Base-by-base conservation (phyloP, 2,888 invertebrate species). In the Ryuthela nishihirai region DNA sequence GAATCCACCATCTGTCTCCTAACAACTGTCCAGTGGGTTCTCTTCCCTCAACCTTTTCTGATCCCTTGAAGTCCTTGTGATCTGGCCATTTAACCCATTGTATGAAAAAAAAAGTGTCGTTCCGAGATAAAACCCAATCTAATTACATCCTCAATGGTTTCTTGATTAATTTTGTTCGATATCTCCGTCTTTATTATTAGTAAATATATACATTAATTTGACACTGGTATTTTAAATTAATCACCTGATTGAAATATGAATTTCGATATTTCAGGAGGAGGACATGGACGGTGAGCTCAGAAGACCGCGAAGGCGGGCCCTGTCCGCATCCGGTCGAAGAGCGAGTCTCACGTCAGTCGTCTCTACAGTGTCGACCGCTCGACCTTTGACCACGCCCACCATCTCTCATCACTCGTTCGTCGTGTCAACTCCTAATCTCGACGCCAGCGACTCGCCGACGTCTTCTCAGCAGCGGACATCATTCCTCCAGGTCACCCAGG, bases 281-380 rank as follows among this genome's bases (percentile, higher is more conserved):
- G 73, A 73, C 55, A 66, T 70, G 54, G 73, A 71, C 29, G 73
- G 72, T 2, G 72, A 72, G 54, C 65, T 72, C 34, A 68, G 71
- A 32, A 48, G 58, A 9, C 71, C 72, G 6, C 65, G 71, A 32
- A 68, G 71, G 34, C 65, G 71, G 54, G 66, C 67, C n/a, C 62
- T 64, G 15, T 67, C 66, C 10, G 41, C 43, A n/a, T 26, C 48
- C 5, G 56, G 62, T 10, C 46, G 65, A 3, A 43, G 65, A 36
- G 47, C 64, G 6, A 55, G 55, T 21, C 34, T 65, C n/a, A 52
- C 42, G 23, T 42, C 54, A 18, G 43, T 61, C 24, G 17, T 55
- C 34, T 24, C 55, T 1, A 10, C 34, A 12, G 46, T 55, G 5
- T 56, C 55, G 12, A 62, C 62, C 3, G 39, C 62, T 2, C 55